Evolutionary conservation across 2,797 vertebrate genomes (phyloP).

Genomic region (Peromyscus nudipes): DNA sequence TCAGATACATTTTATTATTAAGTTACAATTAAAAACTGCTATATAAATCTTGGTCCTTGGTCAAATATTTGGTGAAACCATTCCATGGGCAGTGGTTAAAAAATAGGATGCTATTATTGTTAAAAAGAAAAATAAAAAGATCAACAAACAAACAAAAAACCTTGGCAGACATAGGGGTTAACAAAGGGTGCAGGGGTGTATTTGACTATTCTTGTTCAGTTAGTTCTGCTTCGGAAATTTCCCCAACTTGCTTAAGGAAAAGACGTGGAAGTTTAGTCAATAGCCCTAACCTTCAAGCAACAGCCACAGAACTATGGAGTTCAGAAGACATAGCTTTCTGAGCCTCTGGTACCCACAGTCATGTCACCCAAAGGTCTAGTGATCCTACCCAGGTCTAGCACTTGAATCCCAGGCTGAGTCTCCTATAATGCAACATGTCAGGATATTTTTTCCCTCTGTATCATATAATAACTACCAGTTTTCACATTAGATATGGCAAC

Average conservation of each 20-base stretch:
- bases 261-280: background rate
- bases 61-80: background rate
- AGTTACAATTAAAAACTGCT: background rate
- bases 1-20: constrained; percentile 4
- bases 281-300: background rate
- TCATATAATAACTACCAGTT: background rate
- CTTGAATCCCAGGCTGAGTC: background rate
- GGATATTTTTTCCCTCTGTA: background rate
- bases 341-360: background rate
- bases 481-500: background rate
- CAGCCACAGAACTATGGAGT: background rate
- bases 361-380: background rate
- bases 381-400: too few relatives aligned
- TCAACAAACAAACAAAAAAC: background rate
- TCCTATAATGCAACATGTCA: background rate
- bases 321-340: background rate
- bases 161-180: background rate
- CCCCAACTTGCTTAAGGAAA: background rate
- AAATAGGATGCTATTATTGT: background rate
- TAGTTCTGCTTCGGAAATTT: background rate
- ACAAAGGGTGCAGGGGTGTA: background rate
- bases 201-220: background rate
- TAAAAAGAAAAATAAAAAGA: background rate
- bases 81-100: background rate
- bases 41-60: background rate